phyloP scores from a whole-genome alignment of 2,888 invertebrate genomes.

The Pantelozetes paolii region DNA sequence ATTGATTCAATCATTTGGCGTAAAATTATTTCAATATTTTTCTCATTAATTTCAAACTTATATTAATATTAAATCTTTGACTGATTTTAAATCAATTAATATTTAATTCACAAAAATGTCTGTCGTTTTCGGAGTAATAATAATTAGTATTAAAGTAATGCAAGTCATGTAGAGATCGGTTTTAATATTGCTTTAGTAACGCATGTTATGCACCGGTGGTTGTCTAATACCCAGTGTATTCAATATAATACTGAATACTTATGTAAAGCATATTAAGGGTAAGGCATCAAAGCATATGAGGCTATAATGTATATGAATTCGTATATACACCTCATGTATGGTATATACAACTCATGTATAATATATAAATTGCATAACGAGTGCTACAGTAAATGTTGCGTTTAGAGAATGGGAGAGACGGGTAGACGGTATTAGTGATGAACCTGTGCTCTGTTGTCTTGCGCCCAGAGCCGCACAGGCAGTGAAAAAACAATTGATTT shows the following conservation, averaged over 20 bases:
- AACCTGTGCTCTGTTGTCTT: background rate
- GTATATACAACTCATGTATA: background rate
- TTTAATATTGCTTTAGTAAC: slow-evolving; percentile 23
- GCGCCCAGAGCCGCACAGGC: too few species aligned
- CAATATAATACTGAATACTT: background rate
- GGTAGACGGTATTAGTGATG: background rate
- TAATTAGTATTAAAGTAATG: slow-evolving; percentile 17
- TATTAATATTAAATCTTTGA: background rate
- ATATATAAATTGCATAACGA: slow-evolving; percentile 26
- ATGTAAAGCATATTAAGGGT: slow-evolving; percentile 32
- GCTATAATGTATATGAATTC: slow-evolving; percentile 12
- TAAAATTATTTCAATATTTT: too few species aligned
- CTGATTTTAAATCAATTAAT: slow-evolving; percentile 22
- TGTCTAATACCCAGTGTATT: slow-evolving; percentile 4
- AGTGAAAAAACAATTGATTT: too few species aligned
- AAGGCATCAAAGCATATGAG: background rate
- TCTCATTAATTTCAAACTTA: background rate
- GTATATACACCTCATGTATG: background rate
- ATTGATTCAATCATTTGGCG: too few species aligned
- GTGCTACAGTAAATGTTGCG: background rate
- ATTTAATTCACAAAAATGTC: slow-evolving; percentile 27
- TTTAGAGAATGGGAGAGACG: background rate
- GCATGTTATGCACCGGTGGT: slow-evolving; percentile 25
- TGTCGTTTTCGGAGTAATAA: slow-evolving; percentile 25
- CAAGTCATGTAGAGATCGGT: slow-evolving; percentile 6